Percentiles rank a stretch among this genome's conserved stretches.
These are phyloP conservation scores for Neoscelio sp. DNA, from an alignment of 2,888 invertebrate genomes.

Conservation along the genomic window DNA sequence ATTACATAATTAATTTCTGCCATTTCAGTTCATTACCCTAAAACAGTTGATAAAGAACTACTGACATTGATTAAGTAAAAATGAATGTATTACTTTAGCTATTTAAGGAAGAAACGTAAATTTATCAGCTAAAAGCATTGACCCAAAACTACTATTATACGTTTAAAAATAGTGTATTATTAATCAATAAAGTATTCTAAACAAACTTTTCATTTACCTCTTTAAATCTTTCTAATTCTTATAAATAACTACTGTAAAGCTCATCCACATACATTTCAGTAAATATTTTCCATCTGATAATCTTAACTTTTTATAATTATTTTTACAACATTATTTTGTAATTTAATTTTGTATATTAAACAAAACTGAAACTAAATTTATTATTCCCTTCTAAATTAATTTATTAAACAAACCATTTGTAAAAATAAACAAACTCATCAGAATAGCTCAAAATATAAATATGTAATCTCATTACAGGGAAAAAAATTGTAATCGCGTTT, in stretches of 20 bases:
- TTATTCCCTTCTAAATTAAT: no score
- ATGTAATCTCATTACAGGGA: slow-evolving; percentile 7
- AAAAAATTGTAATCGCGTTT: slow-evolving; percentile 20
- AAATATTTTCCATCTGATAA: no score
- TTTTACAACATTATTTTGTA: no score
- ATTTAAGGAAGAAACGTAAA: neutral
- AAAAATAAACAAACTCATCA: slow-evolving; percentile 5
- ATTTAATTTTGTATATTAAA: no score
- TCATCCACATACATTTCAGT: no score
- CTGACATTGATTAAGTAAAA: slow-evolving; percentile 26
- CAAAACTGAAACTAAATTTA: no score
- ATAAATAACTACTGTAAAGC: neutral
- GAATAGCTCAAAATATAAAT: slow-evolving; percentile 6
- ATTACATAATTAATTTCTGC: neutral
- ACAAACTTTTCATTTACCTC: slow-evolving; percentile 11
- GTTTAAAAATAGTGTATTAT: slow-evolving; percentile 7
- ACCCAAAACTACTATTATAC: slow-evolving; percentile 10
- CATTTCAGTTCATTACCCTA: slow-evolving; percentile 16
- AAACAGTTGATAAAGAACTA: slow-evolving; percentile 16
- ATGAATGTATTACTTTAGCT: neutral
- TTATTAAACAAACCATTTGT: neutral
- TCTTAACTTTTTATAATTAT: no score
- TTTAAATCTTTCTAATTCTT: slow-evolving; percentile 1
- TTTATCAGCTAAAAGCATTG: slow-evolving; percentile 11
- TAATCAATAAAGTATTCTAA: slow-evolving; percentile 15